A percentile compares a stretch with the other conserved stretches of the same genome.
These are phyloP conservation scores for Semicossyphus pulcher DNA, from an alignment of 2,113 vertebrate species.

Conservation along the genomic window DNA sequence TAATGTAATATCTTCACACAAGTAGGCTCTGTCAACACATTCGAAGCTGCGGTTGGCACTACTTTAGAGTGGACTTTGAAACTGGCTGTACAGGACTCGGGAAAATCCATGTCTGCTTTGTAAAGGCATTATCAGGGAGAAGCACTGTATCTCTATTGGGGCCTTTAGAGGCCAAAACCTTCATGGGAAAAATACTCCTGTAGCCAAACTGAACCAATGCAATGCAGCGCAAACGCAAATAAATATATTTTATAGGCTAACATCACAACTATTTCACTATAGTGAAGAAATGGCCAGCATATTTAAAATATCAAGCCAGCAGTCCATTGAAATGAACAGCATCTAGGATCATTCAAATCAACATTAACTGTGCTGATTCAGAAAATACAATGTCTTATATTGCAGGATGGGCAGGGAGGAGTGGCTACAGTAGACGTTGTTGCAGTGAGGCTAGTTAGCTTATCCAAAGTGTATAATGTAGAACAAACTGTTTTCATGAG, in stretches of 20 bases:
- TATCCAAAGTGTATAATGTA: neutral
- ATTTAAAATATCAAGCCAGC: neutral
- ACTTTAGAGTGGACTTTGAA: neutral
- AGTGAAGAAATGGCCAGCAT: neutral
- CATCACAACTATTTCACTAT: neutral
- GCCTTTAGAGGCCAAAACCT: neutral
- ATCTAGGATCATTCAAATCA: neutral
- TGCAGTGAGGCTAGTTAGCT: neutral
- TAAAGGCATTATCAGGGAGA: neutral
- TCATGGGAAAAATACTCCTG: neutral
- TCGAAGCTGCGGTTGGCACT: neutral
- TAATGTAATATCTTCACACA: neutral
- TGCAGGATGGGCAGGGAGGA: constrained; percentile 1
- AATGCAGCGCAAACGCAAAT: neutral
- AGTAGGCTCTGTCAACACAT: neutral
- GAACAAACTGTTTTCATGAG: neutral
- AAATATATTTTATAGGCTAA: neutral
- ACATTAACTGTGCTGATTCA: neutral
- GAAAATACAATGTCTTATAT: neutral
- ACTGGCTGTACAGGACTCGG: neutral
- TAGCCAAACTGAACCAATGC: neutral
- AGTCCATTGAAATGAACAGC: neutral
- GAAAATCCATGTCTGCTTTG: neutral
- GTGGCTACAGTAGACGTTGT: constrained; percentile 1
- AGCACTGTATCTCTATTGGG: neutral